Evolutionary conservation across 1,140 invertebrate species (phyloP).

Genomic region (Cyclina sinensis): DNA sequence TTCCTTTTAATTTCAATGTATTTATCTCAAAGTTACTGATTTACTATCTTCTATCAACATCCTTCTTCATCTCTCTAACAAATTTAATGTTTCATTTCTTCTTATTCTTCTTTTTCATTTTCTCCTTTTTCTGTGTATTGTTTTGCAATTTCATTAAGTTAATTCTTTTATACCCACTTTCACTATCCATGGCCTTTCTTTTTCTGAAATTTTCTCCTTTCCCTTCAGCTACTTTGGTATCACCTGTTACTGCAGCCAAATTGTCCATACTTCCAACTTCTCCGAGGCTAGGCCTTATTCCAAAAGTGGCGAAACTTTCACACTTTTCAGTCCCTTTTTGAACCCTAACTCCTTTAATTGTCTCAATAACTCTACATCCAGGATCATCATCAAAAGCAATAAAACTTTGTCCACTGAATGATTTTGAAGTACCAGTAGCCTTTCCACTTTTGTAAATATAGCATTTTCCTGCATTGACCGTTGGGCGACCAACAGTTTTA

Average conservation of each 20-base stretch:
- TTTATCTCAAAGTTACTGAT: too few species aligned
- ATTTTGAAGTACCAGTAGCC: background rate
- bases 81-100: background rate
- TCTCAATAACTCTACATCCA: background rate
- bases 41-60: too few species aligned
- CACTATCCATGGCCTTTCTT: background rate
- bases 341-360: conserved; percentile 3
- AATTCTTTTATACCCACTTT: conserved; percentile 14
- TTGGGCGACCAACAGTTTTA: background rate
- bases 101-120: conserved; percentile 16
- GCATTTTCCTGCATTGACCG: background rate
- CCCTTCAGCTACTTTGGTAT: background rate
- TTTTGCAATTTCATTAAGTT: background rate
- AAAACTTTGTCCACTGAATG: background rate
- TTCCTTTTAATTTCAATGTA: too few species aligned
- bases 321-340: background rate
- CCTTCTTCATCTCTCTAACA: too few species aligned
- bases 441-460: conserved; percentile 10
- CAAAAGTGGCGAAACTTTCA: background rate
- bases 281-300: background rate
- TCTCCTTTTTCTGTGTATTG: conserved; percentile 12
- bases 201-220: background rate
- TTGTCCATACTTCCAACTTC: background rate
- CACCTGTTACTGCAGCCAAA: background rate
- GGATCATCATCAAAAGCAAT: conserved; percentile 11